Evolutionary conservation across 2,113 vertebrate genomes (phyloP), one percentile per base, ranked within the genome.

Genomic region (Ranitomeya imitator): DNA sequence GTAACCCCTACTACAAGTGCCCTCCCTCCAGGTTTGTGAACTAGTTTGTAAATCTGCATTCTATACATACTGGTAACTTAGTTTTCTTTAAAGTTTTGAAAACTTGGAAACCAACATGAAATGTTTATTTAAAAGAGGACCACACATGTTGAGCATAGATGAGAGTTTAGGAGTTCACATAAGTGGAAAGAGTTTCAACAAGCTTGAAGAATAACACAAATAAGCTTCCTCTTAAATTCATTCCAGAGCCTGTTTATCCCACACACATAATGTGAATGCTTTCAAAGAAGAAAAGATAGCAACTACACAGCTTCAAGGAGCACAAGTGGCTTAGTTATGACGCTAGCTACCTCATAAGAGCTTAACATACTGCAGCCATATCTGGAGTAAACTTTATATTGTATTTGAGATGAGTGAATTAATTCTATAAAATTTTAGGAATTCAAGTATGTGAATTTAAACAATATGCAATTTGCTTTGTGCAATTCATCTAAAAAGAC

Each of bases 101-200:
- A 83, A 85, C 89, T 45, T 86, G 90, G 87, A 90, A 93, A 57
- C 79, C 67, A 89, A 86, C 15, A 65, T 88, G 51, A 61, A 90
- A 7, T 12, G 85, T 91, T 92, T 92, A 90, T 92, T 94, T 90
- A 90, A 92, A 90, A 88, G 21, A 52, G 90, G 93, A 89, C 93
- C 93, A 94, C 92, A 91, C 91, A 93, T 92, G 91, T 77, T 74
- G 91, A 26, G 45, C 13, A 92, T 80, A 91, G 90, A 87, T 89
- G 77, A 84, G 15, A 90, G 78, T 0, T 83, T 71, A 89, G 81
- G 71, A 85, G 84, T 90, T 93, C 26, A 90, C 83, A 11, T 60
- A 90, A 87, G 90, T 60, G 80, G 86, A 91, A 93, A 80, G 86
- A 90, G 83, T 69, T 90, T 87, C 73, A 86, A 26, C 2, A 80